Evolutionary conservation across 2,797 vertebrate species (phyloP), one percentile per base, ranked within the genome.

Genomic region (Euphonia xanthogaster): DNA sequence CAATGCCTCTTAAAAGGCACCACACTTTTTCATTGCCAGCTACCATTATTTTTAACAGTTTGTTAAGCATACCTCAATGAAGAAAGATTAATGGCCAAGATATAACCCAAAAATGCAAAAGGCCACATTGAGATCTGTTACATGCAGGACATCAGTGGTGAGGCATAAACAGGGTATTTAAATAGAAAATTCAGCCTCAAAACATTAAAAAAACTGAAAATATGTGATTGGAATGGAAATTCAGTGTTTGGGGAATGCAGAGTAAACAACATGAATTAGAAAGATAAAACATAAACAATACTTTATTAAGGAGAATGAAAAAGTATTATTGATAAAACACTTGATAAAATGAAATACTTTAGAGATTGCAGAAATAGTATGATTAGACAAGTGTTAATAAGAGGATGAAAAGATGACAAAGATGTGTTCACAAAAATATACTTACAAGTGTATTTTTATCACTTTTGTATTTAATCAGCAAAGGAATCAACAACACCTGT

Each of bases 1-100:
- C 88, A 97, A 97, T 92, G 57, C 67, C 72, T 97, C 73, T 97
- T 97, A 97, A 98, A 98, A 97, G 96, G 96, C 85, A 95, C 93
- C 45, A 80, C 66, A 37, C 44, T 91, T 95, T 92, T 94, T 96
- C 88, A 93, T 96, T 96, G 88, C 93, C 84, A 96, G 82, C 84
- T 95, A 94, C 81, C 93, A 95, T 95, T 95, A 95, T 90, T 95
- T 93, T 95, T 96, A 94, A 90, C 67, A 58, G 87, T 96, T 97
- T 96, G 74, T 93, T 97, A 89, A 95, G 88, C 70, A 81, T 73
- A 76, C 54, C 0, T 3, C 82, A 96, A 90, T 94, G 94, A 96
- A 96, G 87, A 93, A 95, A 95, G 96, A 97, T 96, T 95, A 97
- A 96, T 93, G 82, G 62, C 66, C 73, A 84, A 88, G 94, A 93